These are phyloP conservation scores for Nasonia longicornis DNA, from an alignment of 1,140 invertebrate species.

Conservation along the genomic window DNA sequence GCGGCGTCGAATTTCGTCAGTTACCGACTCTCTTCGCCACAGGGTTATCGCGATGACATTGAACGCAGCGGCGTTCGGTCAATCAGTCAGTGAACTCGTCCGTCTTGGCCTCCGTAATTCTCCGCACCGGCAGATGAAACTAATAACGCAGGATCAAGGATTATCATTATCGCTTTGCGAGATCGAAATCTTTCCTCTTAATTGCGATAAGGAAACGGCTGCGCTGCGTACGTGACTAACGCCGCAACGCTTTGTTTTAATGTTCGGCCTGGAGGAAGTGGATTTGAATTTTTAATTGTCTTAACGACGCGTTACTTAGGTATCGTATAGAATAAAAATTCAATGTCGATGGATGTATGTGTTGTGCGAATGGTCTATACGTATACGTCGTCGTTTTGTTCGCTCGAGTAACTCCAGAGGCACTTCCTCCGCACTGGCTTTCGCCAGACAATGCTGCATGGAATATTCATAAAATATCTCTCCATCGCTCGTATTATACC, in stretches of 20 bases:
- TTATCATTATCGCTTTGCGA: slow-evolving; percentile 37
- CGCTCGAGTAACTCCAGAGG: background rate
- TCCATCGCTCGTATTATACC: background rate
- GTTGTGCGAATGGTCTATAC: background rate
- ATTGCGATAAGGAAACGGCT: slow-evolving; percentile 20
- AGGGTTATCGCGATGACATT: slow-evolving; percentile 54
- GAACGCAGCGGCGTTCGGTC: slow-evolving; percentile 52
- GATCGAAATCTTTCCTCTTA: slow-evolving; percentile 41
- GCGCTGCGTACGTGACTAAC: too few species aligned
- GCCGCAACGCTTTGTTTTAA: background rate
- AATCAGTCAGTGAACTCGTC: slow-evolving; percentile 54
- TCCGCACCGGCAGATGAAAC: slow-evolving; percentile 40
- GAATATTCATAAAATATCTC: background rate
- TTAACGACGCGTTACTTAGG: too few species aligned
- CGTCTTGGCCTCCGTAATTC: slow-evolving; percentile 37
- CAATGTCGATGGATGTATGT: too few species aligned
- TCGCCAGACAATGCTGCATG: background rate
- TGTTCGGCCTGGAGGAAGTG: too few species aligned
- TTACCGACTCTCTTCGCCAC: background rate
- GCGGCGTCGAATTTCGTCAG: slow-evolving; percentile 33
- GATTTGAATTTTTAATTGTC: too few species aligned
- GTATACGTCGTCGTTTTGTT: background rate
- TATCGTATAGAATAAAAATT: background rate
- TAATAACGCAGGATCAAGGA: slow-evolving; percentile 47
- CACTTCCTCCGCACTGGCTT: background rate